phyloP scores from a whole-genome alignment of 2,113 vertebrate species.

The Gobio gobio region DNA sequence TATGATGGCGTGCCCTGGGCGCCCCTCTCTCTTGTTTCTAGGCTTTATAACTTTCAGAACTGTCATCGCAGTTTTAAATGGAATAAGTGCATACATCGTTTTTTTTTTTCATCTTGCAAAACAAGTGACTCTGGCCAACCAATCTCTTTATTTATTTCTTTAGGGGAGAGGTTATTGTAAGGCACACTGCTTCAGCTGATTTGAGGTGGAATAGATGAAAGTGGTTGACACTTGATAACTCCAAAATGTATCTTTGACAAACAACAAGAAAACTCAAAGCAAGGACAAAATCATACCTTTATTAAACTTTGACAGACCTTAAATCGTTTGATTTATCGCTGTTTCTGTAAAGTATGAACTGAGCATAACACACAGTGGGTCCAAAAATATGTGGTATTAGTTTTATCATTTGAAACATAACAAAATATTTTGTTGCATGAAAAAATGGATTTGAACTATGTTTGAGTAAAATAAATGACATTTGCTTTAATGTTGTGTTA shows the following conservation, averaged over 20 bases:
- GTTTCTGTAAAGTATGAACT: not conserved
- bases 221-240: slow-evolving; percentile 1
- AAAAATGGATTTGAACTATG: not conserved
- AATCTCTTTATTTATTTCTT: not conserved
- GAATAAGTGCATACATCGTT: not conserved
- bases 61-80: slow-evolving; percentile 41
- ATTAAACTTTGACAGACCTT: slow-evolving; percentile 1
- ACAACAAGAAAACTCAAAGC: slow-evolving; percentile 14
- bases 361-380: not conserved
- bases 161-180: not conserved
- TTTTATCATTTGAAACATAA: not conserved
- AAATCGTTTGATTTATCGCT: not conserved
- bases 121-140: not conserved
- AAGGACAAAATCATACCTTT: slow-evolving; percentile 1
- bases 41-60: slow-evolving; percentile 63
- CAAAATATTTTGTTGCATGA: not conserved
- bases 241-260: slow-evolving; percentile 8
- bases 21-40: slow-evolving; percentile 64
- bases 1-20: slow-evolving; percentile 58
- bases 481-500: too few relatives aligned
- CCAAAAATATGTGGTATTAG: not conserved
- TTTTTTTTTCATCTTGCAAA: not conserved
- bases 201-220: slow-evolving; percentile 16
- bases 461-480: not conserved
- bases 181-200: not conserved